Evolutionary conservation across 2,797 vertebrate species (phyloP), one percentile per base, ranked within the genome.

Genomic region (Silurus lanzhouensis): DNA sequence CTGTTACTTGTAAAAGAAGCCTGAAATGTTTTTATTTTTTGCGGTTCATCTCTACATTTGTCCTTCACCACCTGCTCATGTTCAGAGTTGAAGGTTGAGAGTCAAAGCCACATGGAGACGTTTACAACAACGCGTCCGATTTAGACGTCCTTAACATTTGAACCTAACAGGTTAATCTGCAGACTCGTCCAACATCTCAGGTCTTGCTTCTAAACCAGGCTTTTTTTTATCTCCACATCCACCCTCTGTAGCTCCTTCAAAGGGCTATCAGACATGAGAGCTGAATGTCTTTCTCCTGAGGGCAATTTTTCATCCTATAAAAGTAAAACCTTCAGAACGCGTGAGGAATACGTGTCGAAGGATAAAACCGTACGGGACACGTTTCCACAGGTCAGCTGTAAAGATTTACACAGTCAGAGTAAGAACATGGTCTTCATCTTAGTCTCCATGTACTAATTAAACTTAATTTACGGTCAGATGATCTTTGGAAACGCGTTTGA

Each of bases 261-360:
- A 12, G 15, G 25, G 12, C 27, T 6, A 31, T 60, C 25, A 44
- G 31, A 38, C 74, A 19, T 58, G 12, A 14, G 48, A 55, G 14
- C 48, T 25, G 72, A 14, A 1, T 2, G 4, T 6, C 0, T 86
- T 76, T 44, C 22, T 64, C 87, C 77, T 79, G 67, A 61, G 57
- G 87, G 89, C 81, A 77, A 5, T 88, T 44, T 90, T 84, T 87
- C 84, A 81, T 61, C 67, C 85, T 92, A 87, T 90, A 91, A 92
- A 92, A 91, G 91, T 92, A 91, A 92, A 91, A 6, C 25, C 12
- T 60, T 67, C 75, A 58, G 84, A 87, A 79, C 60, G 52, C 22
- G 20, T 63, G 72, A 63, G 60, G 72, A 66, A 27, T 2, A 25
- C 25, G 83, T 91, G 87, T 91, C 86, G 52, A 90, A 90, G 87